Conservation (phyloP, 2,888 invertebrate genomes). For the Amphipyra tragopoginis region DNA sequence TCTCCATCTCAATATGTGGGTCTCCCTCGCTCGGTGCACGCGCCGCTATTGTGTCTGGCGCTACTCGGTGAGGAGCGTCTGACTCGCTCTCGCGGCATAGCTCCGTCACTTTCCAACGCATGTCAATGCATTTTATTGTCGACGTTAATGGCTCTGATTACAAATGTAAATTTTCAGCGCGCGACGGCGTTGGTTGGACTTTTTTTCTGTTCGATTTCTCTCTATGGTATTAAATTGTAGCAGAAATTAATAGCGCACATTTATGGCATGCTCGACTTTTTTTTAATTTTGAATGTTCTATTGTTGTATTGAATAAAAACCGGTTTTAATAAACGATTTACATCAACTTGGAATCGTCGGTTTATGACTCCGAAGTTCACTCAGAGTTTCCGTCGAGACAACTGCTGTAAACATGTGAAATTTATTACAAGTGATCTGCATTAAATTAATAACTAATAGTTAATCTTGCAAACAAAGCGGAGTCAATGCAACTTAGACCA, state of each 20-base stretch:
- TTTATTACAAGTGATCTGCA: slow-evolving; percentile 30
- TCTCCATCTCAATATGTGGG: slow-evolving; percentile 67
- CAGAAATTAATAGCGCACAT: slow-evolving; percentile 76
- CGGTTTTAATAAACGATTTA: slow-evolving; percentile 45
- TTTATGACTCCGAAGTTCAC: slow-evolving; percentile 27
- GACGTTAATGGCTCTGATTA: slow-evolving; percentile 89
- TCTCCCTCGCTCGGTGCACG: slow-evolving; percentile 81
- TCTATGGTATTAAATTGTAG: slow-evolving; percentile 86
- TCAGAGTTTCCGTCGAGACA: slow-evolving; percentile 16
- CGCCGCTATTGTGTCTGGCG: slow-evolving; percentile 87
- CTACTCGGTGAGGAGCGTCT: slow-evolving; percentile 72
- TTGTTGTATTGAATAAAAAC: slow-evolving; percentile 58
- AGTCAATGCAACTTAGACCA: slow-evolving; percentile 67
- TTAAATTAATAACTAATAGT: slow-evolving; percentile 50
- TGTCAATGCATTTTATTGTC: slow-evolving; percentile 89
- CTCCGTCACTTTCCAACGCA: slow-evolving; percentile 76
- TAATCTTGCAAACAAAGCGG: slow-evolving; percentile 45
- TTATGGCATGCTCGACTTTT: slow-evolving; percentile 63
- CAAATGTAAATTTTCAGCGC: slow-evolving; percentile 89
- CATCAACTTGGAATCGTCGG: slow-evolving; percentile 20
- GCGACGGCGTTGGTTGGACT: slow-evolving; percentile 84
- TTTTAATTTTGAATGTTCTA: slow-evolving; percentile 61
- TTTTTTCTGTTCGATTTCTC: slow-evolving; percentile 84
- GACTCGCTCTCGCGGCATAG: slow-evolving; percentile 75
- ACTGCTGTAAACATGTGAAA: slow-evolving; percentile 34